phyloP scores from a whole-genome alignment of 1,140 invertebrate genomes.

The Lepidostoma basale region DNA sequence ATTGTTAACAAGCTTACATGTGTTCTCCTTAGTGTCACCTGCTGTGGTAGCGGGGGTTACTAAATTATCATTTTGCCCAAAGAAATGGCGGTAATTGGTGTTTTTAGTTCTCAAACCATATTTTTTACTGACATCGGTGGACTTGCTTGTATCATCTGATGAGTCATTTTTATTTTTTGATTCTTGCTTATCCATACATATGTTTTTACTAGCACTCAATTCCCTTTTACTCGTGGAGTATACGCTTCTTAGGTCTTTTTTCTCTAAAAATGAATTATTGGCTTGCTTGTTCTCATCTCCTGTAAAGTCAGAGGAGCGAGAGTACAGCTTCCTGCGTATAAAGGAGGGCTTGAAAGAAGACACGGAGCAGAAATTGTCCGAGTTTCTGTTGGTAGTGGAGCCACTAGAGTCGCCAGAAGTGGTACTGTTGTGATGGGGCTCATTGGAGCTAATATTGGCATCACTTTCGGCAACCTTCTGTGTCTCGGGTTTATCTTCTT shows the following conservation, averaged over 20 bases:
- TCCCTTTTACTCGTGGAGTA: slow-evolving; percentile 12
- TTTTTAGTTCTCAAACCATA: slow-evolving; percentile 29
- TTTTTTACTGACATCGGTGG: background rate
- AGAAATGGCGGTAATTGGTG: background rate
- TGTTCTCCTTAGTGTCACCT: slow-evolving; percentile 24
- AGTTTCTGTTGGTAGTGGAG: slow-evolving; percentile 11
- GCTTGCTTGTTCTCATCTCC: slow-evolving; percentile 9
- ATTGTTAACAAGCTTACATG: slow-evolving; percentile 15
- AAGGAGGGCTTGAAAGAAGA: slow-evolving; percentile 26
- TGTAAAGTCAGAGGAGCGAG: slow-evolving; percentile 18
- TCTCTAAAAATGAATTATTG: slow-evolving; percentile 30
- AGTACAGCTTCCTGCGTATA: slow-evolving; percentile 33
- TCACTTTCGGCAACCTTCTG: too few species aligned
- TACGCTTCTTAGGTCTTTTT: slow-evolving; percentile 22
- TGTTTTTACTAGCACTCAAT: background rate
- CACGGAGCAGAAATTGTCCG: background rate
- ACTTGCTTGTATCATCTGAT: slow-evolving; percentile 1
- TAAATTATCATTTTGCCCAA: background rate
- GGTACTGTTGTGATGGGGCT: background rate
- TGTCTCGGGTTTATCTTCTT: background rate
- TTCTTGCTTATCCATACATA: background rate
- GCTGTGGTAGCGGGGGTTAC: background rate
- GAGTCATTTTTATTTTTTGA: background rate
- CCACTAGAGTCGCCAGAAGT: slow-evolving; percentile 2
- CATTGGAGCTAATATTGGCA: too few species aligned